Percentiles rank a stretch among this genome's conserved stretches.
Evolutionary conservation across 2,888 invertebrate genomes (phyloP).

Genomic region (Cartodere bifasciata): DNA sequence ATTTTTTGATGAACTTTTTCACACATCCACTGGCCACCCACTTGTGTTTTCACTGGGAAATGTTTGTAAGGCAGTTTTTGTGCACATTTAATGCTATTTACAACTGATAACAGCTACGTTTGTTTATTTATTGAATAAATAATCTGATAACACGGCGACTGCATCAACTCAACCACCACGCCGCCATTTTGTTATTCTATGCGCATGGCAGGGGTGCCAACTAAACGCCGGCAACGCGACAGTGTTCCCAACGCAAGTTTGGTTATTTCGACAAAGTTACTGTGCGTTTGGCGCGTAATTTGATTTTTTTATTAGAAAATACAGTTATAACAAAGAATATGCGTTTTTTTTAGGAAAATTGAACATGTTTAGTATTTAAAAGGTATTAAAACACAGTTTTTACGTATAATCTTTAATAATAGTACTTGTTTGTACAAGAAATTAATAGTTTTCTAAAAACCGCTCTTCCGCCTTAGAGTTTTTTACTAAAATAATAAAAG

Average conservation of each 20-base stretch:
- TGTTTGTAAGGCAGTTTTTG: conserved; percentile 12
- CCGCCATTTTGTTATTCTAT: conserved; percentile 35
- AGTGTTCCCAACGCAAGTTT: too few relatives aligned
- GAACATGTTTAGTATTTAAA: neutral
- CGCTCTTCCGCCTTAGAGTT: conserved; percentile 43
- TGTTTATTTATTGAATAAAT: conserved; percentile 22
- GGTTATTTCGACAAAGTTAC: too few relatives aligned
- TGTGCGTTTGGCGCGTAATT: too few relatives aligned
- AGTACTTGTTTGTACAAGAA: too few relatives aligned
- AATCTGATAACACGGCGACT: conserved; percentile 21
- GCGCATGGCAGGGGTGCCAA: too few relatives aligned
- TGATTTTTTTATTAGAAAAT: too few relatives aligned
- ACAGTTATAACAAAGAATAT: too few relatives aligned
- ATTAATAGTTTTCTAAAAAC: conserved; percentile 41
- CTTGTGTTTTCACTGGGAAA: conserved; percentile 14
- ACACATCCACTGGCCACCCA: conserved; percentile 19
- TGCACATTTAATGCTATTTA: conserved; percentile 19
- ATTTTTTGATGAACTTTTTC: conserved; percentile 28
- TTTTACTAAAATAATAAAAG: conserved; percentile 47
- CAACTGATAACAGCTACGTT: conserved; percentile 17
- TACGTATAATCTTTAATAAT: too few relatives aligned
- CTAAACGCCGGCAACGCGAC: too few relatives aligned
- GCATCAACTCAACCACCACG: conserved; percentile 25
- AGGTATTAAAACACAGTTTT: neutral
- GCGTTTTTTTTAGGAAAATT: conserved; percentile 1